Conservation (phyloP, 2,113 vertebrate species). For the Gasterosteus nipponicus region DNA sequence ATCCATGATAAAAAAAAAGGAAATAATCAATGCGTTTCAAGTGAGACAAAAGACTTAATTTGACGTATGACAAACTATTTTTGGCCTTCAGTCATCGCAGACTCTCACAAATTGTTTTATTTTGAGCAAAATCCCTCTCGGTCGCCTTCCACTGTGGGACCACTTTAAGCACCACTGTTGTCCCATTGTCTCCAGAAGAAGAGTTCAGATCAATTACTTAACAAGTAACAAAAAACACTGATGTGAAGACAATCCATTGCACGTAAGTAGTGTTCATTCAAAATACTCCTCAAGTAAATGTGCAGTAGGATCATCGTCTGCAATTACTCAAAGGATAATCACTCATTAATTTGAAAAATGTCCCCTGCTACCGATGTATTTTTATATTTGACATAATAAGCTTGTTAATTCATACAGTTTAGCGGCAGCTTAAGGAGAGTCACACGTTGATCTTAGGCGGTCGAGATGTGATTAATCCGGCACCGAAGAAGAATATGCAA, state of each 20-base stretch:
- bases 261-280: not conserved
- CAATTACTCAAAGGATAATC: not conserved
- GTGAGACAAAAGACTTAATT: slow-evolving; percentile 1
- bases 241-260: not conserved
- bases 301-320: not conserved
- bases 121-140: not conserved
- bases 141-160: not conserved
- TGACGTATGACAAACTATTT: slow-evolving; percentile 1
- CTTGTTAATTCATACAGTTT: not conserved
- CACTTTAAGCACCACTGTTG: not conserved
- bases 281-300: not conserved
- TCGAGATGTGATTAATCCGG: not conserved
- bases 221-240: not conserved
- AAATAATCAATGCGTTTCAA: not conserved
- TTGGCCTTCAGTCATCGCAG: not conserved
- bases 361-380: not conserved
- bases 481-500: not conserved
- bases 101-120: not conserved
- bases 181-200: not conserved
- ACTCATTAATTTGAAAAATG: not conserved
- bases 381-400: not conserved
- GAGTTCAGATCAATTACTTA: not conserved
- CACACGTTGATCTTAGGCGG: not conserved
- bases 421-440: not conserved
- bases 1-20: not conserved